Percentiles rank a stretch among this genome's conserved stretches.
Conservation (phyloP, 2,113 vertebrate genomes). For the Salminus brasiliensis region DNA sequence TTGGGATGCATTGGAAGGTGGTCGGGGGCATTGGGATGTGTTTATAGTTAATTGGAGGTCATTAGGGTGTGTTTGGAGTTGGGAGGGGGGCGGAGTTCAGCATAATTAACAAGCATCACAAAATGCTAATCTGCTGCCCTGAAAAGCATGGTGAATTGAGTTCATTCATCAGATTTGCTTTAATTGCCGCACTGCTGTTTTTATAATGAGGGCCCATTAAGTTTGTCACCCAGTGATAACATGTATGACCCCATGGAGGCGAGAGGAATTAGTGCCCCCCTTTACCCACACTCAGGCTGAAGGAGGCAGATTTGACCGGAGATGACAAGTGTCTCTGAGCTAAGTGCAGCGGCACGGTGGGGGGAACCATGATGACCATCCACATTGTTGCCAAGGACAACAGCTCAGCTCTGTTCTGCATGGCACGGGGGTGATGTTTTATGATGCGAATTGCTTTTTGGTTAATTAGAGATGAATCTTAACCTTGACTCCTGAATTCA, state of each 20-base stretch:
- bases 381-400: neutral
- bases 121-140: neutral
- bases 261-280: constrained; percentile 20
- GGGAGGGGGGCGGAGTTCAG: neutral
- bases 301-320: constrained; percentile 8
- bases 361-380: constrained; percentile 27
- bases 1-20: no score
- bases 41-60: neutral
- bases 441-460: constrained; percentile 34
- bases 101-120: neutral
- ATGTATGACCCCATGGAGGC: constrained; percentile 55
- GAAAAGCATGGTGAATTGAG: neutral
- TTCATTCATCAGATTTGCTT: constrained; percentile 62
- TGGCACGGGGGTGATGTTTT: constrained; percentile 18
- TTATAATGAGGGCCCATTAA: constrained; percentile 68
- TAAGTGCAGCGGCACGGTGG: neutral
- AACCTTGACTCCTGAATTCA: constrained; percentile 24
- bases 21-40: constrained; percentile 28
- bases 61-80: neutral
- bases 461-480: constrained; percentile 46
- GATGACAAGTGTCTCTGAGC: neutral
- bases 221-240: constrained; percentile 65
- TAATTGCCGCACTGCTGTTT: constrained; percentile 67
- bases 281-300: neutral
- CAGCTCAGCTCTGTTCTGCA: neutral